Percentiles rank a stretch among this genome's conserved stretches.
These are phyloP conservation scores for Bucorvus abyssinicus DNA, from an alignment of 2,797 vertebrate species.

Conservation along the genomic window DNA sequence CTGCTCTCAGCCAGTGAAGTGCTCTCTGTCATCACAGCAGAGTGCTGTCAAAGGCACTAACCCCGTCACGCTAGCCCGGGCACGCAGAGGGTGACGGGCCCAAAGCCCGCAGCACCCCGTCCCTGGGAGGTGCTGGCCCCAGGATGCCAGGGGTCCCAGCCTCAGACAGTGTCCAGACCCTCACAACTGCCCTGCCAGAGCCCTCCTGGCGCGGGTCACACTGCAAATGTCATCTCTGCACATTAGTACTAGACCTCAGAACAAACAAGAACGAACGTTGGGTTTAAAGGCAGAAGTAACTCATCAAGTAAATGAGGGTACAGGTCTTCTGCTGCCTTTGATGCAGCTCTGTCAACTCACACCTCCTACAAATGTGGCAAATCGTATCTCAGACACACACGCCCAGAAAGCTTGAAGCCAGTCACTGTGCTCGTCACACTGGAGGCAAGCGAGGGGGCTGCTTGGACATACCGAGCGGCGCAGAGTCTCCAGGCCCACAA, in stretches of 20 bases:
- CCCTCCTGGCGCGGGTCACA: too few species aligned
- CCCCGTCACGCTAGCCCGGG: background rate
- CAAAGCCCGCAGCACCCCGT: background rate
- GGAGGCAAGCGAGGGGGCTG: background rate
- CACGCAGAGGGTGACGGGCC: rapidly evolving
- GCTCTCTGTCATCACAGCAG: background rate
- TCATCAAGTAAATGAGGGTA: background rate
- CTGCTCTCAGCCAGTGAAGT: background rate
- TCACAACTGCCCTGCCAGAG: background rate
- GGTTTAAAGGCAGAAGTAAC: background rate
- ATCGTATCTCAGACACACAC: background rate
- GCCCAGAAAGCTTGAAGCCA: background rate
- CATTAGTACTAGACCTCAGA: background rate
- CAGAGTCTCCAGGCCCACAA: background rate
- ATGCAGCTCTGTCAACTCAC: background rate
- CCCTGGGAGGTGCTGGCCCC: background rate
- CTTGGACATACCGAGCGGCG: background rate
- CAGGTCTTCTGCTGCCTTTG: background rate
- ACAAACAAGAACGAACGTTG: background rate
- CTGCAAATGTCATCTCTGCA: background rate
- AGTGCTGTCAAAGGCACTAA: background rate
- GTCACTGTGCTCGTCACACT: too few species aligned
- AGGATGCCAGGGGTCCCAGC: background rate
- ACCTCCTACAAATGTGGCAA: background rate
- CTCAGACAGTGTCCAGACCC: background rate